phyloP scores from a whole-genome alignment of 2,113 vertebrate genomes.

The Daubentonia madagascariensis region DNA sequence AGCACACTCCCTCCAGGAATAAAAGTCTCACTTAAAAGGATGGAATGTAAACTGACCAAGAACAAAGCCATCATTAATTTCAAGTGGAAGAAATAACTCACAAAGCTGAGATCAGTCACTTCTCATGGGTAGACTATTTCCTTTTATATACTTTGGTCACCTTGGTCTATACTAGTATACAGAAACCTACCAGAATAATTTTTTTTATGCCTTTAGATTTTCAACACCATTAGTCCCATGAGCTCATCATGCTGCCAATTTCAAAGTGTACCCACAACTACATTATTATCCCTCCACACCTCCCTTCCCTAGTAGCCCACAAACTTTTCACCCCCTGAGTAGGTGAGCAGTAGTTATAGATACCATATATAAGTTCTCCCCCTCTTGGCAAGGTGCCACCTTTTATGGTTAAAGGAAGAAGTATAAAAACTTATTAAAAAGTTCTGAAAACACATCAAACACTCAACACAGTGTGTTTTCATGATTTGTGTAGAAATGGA shows the following conservation, averaged over 20 bases:
- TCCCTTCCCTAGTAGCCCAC: not conserved
- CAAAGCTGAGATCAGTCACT: conserved; percentile 3
- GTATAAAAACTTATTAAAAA: conserved; percentile 41
- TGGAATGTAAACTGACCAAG: conserved; percentile 40
- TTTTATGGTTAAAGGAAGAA: conserved; percentile 36
- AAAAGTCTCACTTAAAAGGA: conserved; percentile 14
- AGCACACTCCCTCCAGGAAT: not conserved
- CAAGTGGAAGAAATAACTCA: conserved; percentile 38
- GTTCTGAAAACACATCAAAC: conserved; percentile 36
- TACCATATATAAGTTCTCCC: not conserved
- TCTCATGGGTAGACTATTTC: conserved; percentile 53
- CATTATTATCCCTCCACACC: not conserved
- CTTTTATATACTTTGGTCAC: conserved; percentile 44
- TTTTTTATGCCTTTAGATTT: conserved; percentile 49
- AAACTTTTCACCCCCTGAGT: not conserved
- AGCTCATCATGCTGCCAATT: conserved; percentile 2
- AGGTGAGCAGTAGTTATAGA: not conserved
- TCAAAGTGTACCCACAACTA: not conserved
- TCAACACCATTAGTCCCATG: conserved; percentile 15
- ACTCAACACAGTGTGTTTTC: not conserved
- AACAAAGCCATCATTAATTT: conserved; percentile 51
- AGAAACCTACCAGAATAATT: conserved; percentile 31
- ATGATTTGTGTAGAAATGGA: conserved; percentile 61
- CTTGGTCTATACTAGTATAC: not conserved
- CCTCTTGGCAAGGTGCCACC: conserved; percentile 21